Conservation (phyloP, 1,140 invertebrate species). For the Caenorhabditis brenneri region DNA sequence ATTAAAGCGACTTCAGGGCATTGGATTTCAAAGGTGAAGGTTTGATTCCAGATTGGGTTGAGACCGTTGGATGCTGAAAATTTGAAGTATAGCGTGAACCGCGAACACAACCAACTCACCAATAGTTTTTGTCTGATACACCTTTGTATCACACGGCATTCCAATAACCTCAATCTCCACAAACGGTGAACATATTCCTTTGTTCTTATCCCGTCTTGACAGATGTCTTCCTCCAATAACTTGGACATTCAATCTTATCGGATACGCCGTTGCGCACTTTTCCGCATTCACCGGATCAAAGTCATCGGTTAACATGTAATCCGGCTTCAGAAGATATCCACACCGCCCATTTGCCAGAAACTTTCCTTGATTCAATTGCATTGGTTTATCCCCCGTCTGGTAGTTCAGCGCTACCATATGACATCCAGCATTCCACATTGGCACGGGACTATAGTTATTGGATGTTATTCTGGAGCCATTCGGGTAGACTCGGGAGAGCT, state of each 20-base stretch:
- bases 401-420: constrained; percentile 81
- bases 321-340: constrained; percentile 91
- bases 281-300: constrained; percentile 77
- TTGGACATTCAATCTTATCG: constrained; percentile 70
- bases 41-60: constrained; percentile 92
- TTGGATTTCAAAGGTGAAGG: constrained; percentile 82
- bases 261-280: constrained; percentile 45
- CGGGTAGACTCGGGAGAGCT: constrained; percentile 87
- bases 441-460: constrained; percentile 92
- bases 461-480: constrained; percentile 91
- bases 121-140: constrained; percentile 84
- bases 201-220: constrained; percentile 79
- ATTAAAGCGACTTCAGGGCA: constrained; percentile 88
- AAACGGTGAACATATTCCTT: constrained; percentile 87
- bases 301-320: constrained; percentile 84
- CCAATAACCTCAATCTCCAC: constrained; percentile 92
- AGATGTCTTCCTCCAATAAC: constrained; percentile 90
- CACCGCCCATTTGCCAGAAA: constrained; percentile 74
- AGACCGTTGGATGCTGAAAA: constrained; percentile 89
- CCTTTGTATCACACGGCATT: constrained; percentile 84
- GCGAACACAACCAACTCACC: constrained; percentile 74
- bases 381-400: constrained; percentile 67
- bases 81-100: constrained; percentile 63
- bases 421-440: constrained; percentile 91
- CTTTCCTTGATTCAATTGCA: constrained; percentile 70